These are phyloP conservation scores for Mantis religiosa DNA, from an alignment of 2,888 invertebrate species.

Conservation along the genomic window DNA sequence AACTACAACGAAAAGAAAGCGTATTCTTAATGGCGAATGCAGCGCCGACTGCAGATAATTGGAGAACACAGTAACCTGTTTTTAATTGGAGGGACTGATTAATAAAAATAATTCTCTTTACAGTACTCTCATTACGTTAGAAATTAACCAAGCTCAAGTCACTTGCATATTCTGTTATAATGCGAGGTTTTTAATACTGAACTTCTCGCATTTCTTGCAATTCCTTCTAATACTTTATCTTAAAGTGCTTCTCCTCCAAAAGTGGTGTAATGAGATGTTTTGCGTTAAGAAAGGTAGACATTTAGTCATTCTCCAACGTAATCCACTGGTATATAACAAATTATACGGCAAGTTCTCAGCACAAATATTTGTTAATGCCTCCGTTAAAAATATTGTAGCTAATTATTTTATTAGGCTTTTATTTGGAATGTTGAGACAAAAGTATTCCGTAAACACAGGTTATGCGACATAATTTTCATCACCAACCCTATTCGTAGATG, in stretches of 20 bases:
- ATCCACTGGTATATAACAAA: no score
- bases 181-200: background rate
- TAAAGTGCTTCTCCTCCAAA: background rate
- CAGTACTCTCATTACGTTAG: background rate
- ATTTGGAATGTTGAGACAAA: no score
- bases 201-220: background rate
- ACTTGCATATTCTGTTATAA: background rate
- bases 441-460: no score
- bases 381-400: no score
- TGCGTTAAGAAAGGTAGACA: no score
- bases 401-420: no score
- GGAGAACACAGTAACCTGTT: background rate
- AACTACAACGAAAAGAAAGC: background rate
- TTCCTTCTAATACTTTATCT: background rate
- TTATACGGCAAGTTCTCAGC: no score
- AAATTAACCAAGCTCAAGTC: background rate
- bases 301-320: no score
- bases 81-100: background rate
- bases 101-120: background rate
- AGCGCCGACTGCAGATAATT: background rate
- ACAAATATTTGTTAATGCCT: no score
- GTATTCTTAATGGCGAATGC: background rate
- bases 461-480: no score
- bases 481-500: no score
- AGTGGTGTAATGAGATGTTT: no score